Evolutionary conservation across 2,888 invertebrate genomes (phyloP).

Genomic region (Hartigia nigra): DNA sequence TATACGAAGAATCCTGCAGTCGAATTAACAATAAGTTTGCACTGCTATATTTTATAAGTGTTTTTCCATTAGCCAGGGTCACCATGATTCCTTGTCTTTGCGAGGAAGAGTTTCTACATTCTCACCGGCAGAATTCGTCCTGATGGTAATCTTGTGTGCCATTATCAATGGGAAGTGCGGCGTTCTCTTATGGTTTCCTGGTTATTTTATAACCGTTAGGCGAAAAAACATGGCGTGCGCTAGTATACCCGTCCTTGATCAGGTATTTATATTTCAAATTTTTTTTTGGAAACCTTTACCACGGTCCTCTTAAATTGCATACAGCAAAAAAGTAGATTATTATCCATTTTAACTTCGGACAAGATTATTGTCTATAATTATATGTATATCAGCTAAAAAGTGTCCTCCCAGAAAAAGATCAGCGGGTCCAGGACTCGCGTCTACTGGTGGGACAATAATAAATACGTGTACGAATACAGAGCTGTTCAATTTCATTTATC

Average conservation of each 20-base stretch:
- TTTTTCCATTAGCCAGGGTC: background rate
- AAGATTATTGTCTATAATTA: slow-evolving; percentile 47
- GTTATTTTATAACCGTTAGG: background rate
- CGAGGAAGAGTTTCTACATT: background rate
- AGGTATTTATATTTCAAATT: slow-evolving; percentile 20
- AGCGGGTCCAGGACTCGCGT: background rate
- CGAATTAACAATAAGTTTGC: slow-evolving; percentile 20
- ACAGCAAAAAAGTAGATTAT: slow-evolving; percentile 24
- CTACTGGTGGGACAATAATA: background rate
- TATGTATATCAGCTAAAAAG: slow-evolving; percentile 20
- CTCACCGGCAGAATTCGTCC: background rate
- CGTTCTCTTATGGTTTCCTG: slow-evolving; percentile 6
- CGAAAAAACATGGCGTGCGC: background rate
- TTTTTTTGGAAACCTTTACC: background rate
- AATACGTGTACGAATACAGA: background rate
- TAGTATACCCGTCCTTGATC: background rate
- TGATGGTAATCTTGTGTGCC: background rate
- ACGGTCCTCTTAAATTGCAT: background rate
- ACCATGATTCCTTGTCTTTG: too few relatives aligned
- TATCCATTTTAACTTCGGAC: slow-evolving; percentile 30
- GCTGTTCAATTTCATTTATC: background rate
- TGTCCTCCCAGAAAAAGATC: background rate
- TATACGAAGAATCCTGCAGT: background rate
- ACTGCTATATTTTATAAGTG: background rate
- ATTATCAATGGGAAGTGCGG: slow-evolving; percentile 33